Percentiles rank a stretch among this genome's conserved stretches.
These are phyloP conservation scores for Pachyrhynchus sulphureomaculatus DNA, from an alignment of 1,140 invertebrate genomes.

Conservation along the genomic window DNA sequence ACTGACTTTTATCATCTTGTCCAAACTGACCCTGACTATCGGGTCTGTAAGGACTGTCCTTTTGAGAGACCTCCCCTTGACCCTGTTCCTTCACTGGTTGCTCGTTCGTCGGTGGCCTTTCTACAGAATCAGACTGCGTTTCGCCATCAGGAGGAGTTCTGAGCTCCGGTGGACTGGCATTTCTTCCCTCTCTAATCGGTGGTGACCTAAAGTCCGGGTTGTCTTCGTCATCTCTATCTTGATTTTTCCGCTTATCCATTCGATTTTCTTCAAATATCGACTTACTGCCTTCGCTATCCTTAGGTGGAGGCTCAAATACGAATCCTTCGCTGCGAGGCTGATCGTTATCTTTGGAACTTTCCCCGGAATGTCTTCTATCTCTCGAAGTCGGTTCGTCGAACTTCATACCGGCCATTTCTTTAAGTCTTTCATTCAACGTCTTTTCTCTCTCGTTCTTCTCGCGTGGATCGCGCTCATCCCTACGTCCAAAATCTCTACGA, in stretches of 20 bases:
- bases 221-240: background rate
- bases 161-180: background rate
- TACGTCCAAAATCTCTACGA: background rate
- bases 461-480: slow-evolving; percentile 21
- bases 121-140: background rate
- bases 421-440: slow-evolving; percentile 44
- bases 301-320: background rate
- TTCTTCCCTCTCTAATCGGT: background rate
- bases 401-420: slow-evolving; percentile 45
- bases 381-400: background rate
- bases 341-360: too few species aligned
- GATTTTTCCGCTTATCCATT: background rate
- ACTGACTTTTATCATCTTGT: background rate
- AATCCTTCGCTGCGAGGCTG: background rate
- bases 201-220: background rate
- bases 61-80: background rate
- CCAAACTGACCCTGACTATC: background rate
- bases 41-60: background rate
- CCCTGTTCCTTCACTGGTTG: background rate
- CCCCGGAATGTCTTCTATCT: background rate
- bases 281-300: background rate
- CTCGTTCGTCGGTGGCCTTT: background rate
- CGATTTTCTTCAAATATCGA: background rate
- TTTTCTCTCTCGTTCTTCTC: slow-evolving; percentile 43
- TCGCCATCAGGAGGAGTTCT: background rate